Evolutionary conservation across 2,888 invertebrate genomes (phyloP).

Genomic region (Tetragonula carbonaria): DNA sequence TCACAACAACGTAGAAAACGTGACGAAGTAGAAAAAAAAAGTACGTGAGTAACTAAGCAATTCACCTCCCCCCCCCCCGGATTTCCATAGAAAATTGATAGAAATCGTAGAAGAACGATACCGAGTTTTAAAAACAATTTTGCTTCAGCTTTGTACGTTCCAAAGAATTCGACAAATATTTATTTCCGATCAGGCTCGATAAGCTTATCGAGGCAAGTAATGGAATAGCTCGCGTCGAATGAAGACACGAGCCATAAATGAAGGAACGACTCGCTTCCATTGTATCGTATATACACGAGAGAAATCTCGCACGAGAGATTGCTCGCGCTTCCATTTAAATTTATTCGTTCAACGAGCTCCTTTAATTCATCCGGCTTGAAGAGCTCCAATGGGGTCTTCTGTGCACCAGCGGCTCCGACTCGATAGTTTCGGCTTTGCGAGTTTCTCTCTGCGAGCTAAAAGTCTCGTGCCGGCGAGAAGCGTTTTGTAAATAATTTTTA

Average conservation of each 20-base stretch:
- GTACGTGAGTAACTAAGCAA: not conserved
- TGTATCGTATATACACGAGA: slow-evolving; percentile 18
- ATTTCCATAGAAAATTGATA: not conserved
- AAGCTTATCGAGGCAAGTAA: slow-evolving; percentile 9
- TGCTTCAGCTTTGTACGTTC: not conserved
- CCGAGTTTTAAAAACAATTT: not conserved
- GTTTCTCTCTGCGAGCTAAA: not conserved
- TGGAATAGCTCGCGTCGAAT: not conserved
- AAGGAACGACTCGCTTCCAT: slow-evolving; percentile 7
- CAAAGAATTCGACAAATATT: slow-evolving; percentile 21
- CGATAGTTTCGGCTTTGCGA: not conserved
- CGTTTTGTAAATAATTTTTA: slow-evolving; percentile 35
- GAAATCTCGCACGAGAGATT: slow-evolving; percentile 24
- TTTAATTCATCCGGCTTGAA: slow-evolving; percentile 66
- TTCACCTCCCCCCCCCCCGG: not conserved
- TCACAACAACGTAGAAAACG: no score
- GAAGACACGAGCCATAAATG: slow-evolving; percentile 12
- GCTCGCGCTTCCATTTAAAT: slow-evolving; percentile 69
- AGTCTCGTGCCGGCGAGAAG: not conserved
- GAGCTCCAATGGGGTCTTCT: slow-evolving; percentile 18
- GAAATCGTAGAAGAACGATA: not conserved
- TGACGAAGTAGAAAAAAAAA: not conserved
- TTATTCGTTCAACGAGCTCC: slow-evolving; percentile 71
- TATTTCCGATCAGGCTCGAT: not conserved
- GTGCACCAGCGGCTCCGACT: slow-evolving; percentile 11